Conservation (phyloP, 1,140 invertebrate species). For the Heliothis subflexa region DNA sequence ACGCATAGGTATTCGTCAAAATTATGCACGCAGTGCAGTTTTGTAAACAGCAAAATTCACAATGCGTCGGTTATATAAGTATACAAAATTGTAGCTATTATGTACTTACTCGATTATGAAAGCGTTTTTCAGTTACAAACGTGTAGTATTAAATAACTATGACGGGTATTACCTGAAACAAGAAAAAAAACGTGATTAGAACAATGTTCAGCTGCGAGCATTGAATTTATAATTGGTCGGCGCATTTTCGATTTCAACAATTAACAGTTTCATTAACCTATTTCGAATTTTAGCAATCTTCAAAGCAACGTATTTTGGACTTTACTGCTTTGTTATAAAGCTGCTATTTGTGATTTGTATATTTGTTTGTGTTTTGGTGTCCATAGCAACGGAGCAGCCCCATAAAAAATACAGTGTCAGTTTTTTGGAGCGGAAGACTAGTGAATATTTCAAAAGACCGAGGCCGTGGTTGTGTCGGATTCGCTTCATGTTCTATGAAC, state of each 20-base stretch:
- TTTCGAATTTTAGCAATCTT: background rate
- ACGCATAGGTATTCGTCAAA: no score
- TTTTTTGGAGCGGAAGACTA: slow-evolving; percentile 10
- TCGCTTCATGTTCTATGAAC: background rate
- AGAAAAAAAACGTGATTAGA: background rate
- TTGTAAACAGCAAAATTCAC: no score
- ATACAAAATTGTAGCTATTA: no score
- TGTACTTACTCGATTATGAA: no score
- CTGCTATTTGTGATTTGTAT: background rate
- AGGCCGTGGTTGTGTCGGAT: background rate
- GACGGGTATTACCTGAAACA: slow-evolving; percentile 24
- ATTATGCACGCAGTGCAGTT: no score
- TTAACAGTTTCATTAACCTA: no score
- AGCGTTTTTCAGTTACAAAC: no score
- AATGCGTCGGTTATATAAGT: no score
- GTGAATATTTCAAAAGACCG: background rate
- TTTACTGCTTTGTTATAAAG: background rate
- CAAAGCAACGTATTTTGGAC: background rate
- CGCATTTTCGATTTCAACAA: background rate
- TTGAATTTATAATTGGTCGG: no score
- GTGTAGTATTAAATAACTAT: background rate
- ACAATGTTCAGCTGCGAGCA: no score
- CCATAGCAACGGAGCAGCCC: slow-evolving; percentile 40
- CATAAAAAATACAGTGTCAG: slow-evolving; percentile 33
- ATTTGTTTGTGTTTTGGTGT: slow-evolving; percentile 40